Conservation (phyloP, 2,113 vertebrate genomes). For the Pseudopipra pipra region DNA sequence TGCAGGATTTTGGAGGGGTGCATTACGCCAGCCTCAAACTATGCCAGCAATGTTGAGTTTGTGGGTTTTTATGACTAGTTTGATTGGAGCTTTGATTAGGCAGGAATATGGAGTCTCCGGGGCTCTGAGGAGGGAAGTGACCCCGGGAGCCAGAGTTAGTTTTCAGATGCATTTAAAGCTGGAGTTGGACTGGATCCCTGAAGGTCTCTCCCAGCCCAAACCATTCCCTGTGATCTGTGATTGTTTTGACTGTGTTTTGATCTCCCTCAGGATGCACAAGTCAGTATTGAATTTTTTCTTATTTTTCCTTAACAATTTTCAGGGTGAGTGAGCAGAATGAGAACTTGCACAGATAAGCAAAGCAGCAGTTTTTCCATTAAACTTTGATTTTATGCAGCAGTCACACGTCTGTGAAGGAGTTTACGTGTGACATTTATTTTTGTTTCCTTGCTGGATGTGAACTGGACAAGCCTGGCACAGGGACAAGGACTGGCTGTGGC, state of each 20-base stretch:
- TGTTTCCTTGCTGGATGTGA: background rate
- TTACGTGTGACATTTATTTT: background rate
- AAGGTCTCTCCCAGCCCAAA: background rate
- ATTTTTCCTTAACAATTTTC: background rate
- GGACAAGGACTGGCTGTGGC: background rate
- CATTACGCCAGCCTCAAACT: background rate
- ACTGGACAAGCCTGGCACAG: background rate
- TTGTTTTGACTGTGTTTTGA: background rate
- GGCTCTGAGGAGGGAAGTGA: background rate
- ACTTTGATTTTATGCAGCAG: accelerated
- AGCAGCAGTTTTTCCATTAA: background rate
- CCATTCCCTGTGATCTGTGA: background rate
- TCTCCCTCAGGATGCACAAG: background rate
- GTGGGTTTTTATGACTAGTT: background rate
- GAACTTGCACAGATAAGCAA: background rate
- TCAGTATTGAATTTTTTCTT: background rate
- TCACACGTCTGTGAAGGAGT: background rate
- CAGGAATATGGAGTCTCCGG: background rate
- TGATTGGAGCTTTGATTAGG: background rate
- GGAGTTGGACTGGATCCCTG: background rate
- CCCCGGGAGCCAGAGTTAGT: background rate
- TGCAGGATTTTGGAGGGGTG: background rate
- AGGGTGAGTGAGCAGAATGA: background rate
- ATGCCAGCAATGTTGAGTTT: background rate
- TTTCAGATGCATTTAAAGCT: background rate